Evolutionary conservation across 2,888 invertebrate genomes (phyloP), one percentile per base, ranked within the genome.

Genomic region (Drosophila anceps): DNA sequence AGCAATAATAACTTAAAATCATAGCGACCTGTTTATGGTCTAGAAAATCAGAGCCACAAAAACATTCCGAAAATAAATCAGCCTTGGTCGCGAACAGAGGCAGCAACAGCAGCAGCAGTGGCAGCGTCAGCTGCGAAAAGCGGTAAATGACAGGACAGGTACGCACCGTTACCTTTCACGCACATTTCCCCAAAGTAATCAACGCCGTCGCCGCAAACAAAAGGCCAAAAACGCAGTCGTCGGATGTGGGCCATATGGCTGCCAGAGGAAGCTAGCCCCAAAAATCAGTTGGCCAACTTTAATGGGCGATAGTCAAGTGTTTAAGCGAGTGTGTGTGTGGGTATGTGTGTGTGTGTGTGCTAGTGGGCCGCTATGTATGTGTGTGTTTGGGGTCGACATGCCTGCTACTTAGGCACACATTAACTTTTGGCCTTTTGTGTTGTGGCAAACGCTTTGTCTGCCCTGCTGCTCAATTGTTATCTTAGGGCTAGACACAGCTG

Each of bases 111-210:
- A 71, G 1, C 18, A 29, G 13, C 48, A 72, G 76, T 66, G 13
- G 35, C 35, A 27, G 18, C 13, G 27, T 18, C 41, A 72, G 73
- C 79, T 53, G 53, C 37, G 54, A 37, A 82, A 82, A 82, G 75
- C 82, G 71, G 81, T 82, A 84, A 87, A 87, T 84, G 84, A 84
- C 84, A 87, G 88, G 73, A 65, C 71, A 79, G 84, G 79, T 84
- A 81, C 73, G 73, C 73, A 65, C 74, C 85, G 85, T 84, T 83
- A 73, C 83, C 84, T 84, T 88, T 83, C 74, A 88, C 88, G 81
- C 85, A 88, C 85, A 85, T 88, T 85, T 88, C 88, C 86, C 88
- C 83, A 83, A 85, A 85, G 88, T 88, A 85, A 85, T 85, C 84
- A 85, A 83, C 77, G 72, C 85, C 73, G 64, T 76, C 69, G 85